phyloP scores from a whole-genome alignment of 2,888 invertebrate species.

The Acrobasis repandana region DNA sequence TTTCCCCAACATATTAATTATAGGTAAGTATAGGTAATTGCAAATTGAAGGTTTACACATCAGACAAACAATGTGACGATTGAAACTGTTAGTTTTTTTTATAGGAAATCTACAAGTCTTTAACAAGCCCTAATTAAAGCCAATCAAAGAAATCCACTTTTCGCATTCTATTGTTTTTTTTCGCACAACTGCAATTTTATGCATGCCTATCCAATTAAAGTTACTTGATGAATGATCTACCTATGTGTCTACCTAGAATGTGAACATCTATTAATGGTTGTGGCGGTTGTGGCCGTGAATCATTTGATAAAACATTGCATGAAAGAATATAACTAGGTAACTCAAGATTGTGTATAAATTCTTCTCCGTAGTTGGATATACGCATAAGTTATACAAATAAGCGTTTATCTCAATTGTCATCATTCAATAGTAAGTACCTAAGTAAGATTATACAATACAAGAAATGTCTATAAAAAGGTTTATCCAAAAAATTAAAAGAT shows the following conservation, averaged over 20 bases:
- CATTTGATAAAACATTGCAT: constrained; percentile 41
- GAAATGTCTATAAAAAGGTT: too few species aligned
- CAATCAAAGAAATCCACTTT: constrained; percentile 18
- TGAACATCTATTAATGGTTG: constrained; percentile 54
- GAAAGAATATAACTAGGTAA: constrained; percentile 46
- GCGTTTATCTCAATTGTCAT: constrained; percentile 32
- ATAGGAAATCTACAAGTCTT: neutral
- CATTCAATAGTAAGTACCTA: constrained; percentile 20
- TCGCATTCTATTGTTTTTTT: constrained; percentile 24
- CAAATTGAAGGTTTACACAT: neutral
- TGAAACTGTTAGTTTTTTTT: neutral
- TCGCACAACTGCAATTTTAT: constrained; percentile 20
- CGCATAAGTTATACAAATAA: constrained; percentile 24
- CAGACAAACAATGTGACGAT: constrained; percentile 8
- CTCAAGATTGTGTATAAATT: constrained; percentile 39
- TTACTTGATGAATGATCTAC: constrained; percentile 28
- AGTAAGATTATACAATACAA: too few species aligned
- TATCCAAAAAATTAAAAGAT: too few species aligned
- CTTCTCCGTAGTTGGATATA: constrained; percentile 29
- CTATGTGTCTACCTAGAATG: constrained; percentile 45
- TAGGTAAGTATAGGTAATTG: neutral
- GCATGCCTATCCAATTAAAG: constrained; percentile 16
- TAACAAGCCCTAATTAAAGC: constrained; percentile 10
- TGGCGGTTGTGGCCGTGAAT: constrained; percentile 54
- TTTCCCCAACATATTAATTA: too few species aligned